A percentile compares a stretch with the other conserved stretches of the same genome.
Evolutionary conservation across 2,888 invertebrate species (phyloP).

Genomic region (Amblyteles armatorius): DNA sequence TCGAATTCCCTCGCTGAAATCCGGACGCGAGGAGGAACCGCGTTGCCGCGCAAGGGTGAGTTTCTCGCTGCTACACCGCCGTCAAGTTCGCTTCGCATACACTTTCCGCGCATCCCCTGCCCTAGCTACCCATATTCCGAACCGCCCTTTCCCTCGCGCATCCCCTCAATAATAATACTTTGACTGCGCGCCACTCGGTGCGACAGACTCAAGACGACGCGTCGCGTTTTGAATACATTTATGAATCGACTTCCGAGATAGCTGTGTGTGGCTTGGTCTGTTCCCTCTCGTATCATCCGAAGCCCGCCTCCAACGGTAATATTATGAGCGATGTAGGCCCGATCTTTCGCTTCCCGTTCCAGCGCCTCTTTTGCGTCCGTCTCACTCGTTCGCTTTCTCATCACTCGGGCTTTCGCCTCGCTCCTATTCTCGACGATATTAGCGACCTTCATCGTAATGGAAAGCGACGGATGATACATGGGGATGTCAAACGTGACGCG

Average conservation of each 20-base stretch:
- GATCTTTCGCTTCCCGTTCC: constrained; percentile 54
- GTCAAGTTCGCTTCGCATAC: constrained; percentile 64
- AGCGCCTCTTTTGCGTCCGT: constrained; percentile 37
- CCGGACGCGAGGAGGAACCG: constrained; percentile 64
- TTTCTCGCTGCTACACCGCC: constrained; percentile 63
- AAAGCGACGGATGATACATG: constrained; percentile 82
- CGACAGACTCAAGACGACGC: constrained; percentile 64
- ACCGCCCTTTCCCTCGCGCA: constrained; percentile 51
- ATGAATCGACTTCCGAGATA: constrained; percentile 73
- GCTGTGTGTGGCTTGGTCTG: constrained; percentile 8
- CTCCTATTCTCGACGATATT: constrained; percentile 78
- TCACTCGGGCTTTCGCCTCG: constrained; percentile 69
- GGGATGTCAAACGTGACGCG: constrained; percentile 80
- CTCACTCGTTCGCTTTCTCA: constrained; percentile 42
- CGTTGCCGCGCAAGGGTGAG: constrained; percentile 71
- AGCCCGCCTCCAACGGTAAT: neutral
- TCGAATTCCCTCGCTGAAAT: constrained; percentile 82
- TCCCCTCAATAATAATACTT: constrained; percentile 72
- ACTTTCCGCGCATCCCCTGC: constrained; percentile 56
- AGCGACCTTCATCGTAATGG: constrained; percentile 79
- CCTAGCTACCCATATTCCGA: constrained; percentile 40
- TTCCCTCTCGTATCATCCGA: constrained; percentile 3
- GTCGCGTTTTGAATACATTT: constrained; percentile 81
- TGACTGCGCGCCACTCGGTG: constrained; percentile 67
- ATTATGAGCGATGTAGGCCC: constrained; percentile 22